Base-by-base conservation (phyloP, 2,113 vertebrate genomes). In the Galeopterus variegatus region DNA sequence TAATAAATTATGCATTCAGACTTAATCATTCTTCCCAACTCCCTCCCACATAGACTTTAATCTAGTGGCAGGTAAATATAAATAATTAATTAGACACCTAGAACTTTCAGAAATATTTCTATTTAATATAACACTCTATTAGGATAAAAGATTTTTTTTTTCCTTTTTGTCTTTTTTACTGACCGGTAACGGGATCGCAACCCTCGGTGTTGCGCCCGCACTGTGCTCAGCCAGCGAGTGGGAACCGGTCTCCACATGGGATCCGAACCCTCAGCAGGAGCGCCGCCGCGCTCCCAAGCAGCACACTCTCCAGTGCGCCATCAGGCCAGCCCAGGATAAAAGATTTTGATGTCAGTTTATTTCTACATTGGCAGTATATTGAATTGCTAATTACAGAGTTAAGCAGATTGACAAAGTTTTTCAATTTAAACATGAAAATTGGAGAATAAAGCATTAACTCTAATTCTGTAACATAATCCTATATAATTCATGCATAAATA, bases 351-450 rank as follows among this genome's bases (percentile, higher is more conserved):
- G 21, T 18, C 8, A 77, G 56, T 70, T 89, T 56, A 90, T 75
- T 64, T 90, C 50, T 5, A 84, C 6, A 67, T 26, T 62, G 36
- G 14, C 8, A 56, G 8, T n/a, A 83, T 77, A 67, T 45, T 41
- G 18, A 93, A 93, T 60, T 87, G 2, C 33, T 41, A 90, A 90
- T 14, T 85, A 62, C 8, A 73, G 19, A 87, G 13, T n/a, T 90
- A 90, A 93, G 14, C 12, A 73, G 64, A 75, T n/a, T 80, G 65
- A 58, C 6, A 69, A 76, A 90, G 62, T 8, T 65, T 23, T 95
- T 97, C 36, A 84, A 88, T 8, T 90, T 93, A 67, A 91, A 95
- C 52, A 33, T 95, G 21, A 88, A 82, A 90, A 88, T 60, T 73
- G 83, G 56, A 31, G 69, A 72, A 65, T 65, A 90, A 87, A 73